Percentiles rank a stretch among this genome's conserved stretches.
Conservation (phyloP, 2,888 invertebrate species). For the Epirrhoe tristata region DNA sequence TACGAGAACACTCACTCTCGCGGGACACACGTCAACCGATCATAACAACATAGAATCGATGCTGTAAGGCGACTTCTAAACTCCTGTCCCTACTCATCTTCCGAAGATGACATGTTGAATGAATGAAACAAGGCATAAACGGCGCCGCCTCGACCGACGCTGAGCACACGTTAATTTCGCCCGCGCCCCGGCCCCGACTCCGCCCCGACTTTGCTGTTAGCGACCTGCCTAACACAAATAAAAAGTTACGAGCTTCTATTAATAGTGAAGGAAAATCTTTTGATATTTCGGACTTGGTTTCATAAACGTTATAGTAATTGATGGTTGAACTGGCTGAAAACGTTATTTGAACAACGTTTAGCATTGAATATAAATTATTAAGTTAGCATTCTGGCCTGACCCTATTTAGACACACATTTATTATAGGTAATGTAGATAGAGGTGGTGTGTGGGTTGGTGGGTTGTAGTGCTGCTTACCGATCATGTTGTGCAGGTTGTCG, state of each 20-base stretch:
- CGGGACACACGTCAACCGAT: slow-evolving; percentile 10
- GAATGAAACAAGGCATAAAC: too few relatives aligned
- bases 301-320: not conserved
- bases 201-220: too few relatives aligned
- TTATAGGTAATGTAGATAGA: too few relatives aligned
- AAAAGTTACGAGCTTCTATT: slow-evolving; percentile 19
- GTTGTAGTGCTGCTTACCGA: slow-evolving; percentile 62
- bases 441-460: not conserved
- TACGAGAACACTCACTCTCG: not conserved
- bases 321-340: not conserved
- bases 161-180: too few relatives aligned
- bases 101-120: too few relatives aligned
- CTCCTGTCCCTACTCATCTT: too few relatives aligned
- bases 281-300: not conserved
- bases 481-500: slow-evolving; percentile 81
- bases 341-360: not conserved
- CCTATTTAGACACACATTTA: too few relatives aligned
- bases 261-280: slow-evolving; percentile 23
- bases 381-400: too few relatives aligned
- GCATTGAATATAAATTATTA: too few relatives aligned
- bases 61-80: slow-evolving; percentile 10
- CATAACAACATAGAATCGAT: slow-evolving; percentile 12
- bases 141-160: too few relatives aligned
- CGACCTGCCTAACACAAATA: slow-evolving; percentile 8
- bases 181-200: too few relatives aligned